A percentile compares a stretch with the other conserved stretches of the same genome.
These are phyloP conservation scores for Epizoanthus scotinus DNA, from an alignment of 92 coral and sea anemone species.

Conservation along the genomic window DNA sequence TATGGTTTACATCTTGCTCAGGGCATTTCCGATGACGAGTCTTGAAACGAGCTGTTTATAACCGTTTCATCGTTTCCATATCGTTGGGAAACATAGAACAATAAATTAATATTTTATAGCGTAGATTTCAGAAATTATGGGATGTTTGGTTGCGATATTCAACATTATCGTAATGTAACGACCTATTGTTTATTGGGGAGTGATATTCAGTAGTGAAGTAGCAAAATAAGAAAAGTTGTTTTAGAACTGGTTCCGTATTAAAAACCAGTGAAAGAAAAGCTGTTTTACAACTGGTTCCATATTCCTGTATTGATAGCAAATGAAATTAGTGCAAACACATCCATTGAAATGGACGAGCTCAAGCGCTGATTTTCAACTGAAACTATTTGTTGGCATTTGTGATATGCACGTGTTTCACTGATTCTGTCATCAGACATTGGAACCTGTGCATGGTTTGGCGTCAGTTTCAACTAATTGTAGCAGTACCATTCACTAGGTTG, in stretches of 20 bases:
- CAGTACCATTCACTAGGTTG: not conserved
- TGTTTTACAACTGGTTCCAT: too few relatives aligned
- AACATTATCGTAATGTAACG: not conserved
- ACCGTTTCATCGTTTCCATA: slow-evolving; percentile 30
- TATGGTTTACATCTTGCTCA: not conserved
- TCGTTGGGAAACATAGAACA: slow-evolving; percentile 6
- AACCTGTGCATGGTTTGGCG: slow-evolving; percentile 20
- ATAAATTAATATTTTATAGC: slow-evolving; percentile 1
- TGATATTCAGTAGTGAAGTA: slow-evolving; percentile 2
- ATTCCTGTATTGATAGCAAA: not conserved
- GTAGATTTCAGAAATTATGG: slow-evolving; percentile 8
- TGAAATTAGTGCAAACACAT: not conserved
- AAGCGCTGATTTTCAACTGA: slow-evolving; percentile 11
- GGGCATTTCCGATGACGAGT: slow-evolving; percentile 43
- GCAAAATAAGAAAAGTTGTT: too few relatives aligned
- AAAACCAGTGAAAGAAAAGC: too few relatives aligned
- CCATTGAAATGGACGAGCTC: not conserved
- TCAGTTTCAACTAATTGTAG: not conserved
- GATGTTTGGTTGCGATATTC: not conserved
- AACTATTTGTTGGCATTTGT: slow-evolving; percentile 12
- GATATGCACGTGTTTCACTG: slow-evolving; percentile 1
- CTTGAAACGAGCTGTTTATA: slow-evolving; percentile 19
- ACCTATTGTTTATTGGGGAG: slow-evolving; percentile 1
- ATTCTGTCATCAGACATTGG: slow-evolving; percentile 28
- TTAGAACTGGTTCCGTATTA: too few relatives aligned